These are phyloP conservation scores for Macrobrachium nipponense DNA, from an alignment of 1,140 invertebrate species.

Conservation along the genomic window DNA sequence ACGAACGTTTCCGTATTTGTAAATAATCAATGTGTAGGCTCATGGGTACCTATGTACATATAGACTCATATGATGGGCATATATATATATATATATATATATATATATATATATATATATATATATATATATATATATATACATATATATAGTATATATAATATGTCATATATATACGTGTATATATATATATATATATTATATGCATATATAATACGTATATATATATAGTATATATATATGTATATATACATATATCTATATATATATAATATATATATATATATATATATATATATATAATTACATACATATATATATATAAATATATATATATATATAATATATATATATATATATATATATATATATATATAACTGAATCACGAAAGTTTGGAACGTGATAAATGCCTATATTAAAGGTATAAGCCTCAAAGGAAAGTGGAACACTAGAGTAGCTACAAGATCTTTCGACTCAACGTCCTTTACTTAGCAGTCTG, in stretches of 20 bases:
- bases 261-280: background rate
- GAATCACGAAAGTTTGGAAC: too few relatives aligned
- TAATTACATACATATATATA: constrained; percentile 21
- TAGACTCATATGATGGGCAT: background rate
- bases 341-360: constrained; percentile 24
- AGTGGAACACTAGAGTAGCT: background rate
- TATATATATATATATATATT: too few relatives aligned
- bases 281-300: constrained; percentile 13
- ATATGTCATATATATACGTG: too few relatives aligned
- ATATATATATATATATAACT: constrained; percentile 11
- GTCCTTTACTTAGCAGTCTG: too few relatives aligned
- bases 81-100: constrained; percentile 14
- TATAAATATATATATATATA: constrained; percentile 22
- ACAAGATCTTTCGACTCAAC: too few relatives aligned
- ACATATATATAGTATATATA: too few relatives aligned
- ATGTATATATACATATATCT: constrained; percentile 6
- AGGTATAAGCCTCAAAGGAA: background rate
- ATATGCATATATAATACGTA: too few relatives aligned
- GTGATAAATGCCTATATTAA: background rate
- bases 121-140: constrained; percentile 24
- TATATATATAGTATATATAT: constrained; percentile 20
- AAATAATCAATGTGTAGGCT: too few relatives aligned
- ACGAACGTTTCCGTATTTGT: too few relatives aligned
- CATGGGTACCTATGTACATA: background rate
- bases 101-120: constrained; percentile 24